Base-by-base conservation (phyloP, 92 coral and sea anemone species). In the Plumapathes pennacea region DNA sequence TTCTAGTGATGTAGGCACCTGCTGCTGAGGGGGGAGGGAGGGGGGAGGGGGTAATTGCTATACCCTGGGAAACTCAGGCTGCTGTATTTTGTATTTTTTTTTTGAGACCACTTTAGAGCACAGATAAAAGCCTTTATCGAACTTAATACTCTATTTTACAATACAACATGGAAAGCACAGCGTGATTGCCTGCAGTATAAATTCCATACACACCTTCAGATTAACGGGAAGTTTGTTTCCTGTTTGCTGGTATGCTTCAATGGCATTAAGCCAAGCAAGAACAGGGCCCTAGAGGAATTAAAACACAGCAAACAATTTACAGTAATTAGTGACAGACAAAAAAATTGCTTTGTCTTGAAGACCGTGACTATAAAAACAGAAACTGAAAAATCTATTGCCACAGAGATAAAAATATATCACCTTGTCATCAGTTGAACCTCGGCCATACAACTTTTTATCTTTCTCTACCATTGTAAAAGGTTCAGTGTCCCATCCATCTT, bases 381-480 rank as follows among this genome's bases (percentile, higher is more conserved):
- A 49, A 17, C 4, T 17, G 7, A 49, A 8, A 17, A 18, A 17
- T 3, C 21, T 32, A 2, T 18, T 10, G 17, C 4, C 10, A 13
- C 23, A 6, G 10, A 10, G 38, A 19, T n/a, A n/a, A n/a, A n/a
- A n/a, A n/a, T n/a, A 17, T 21, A 1, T 7, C 32, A 89, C 98
- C 96, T 92, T 92, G 58, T 92, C 98, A 73, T 92, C 98, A 58
- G 96, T 88, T 4, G 89, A 76, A 3, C 98, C 98, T 23, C 98
- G 76, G 36, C 98, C 98, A 59, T 41, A 84, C 69, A 92, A 76
- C 30, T 78, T 81, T 19, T 83, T 88, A 29, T 83, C 95, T 10
- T 57, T 61, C 63, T 72, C 83, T 41, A 58, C 66, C 78, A 92
- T 47, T 18, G 30, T 68, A 88, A 92, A 92, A 24, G 98, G 98